Base-by-base conservation (phyloP, 2,888 invertebrate species). In the Catocala nupta region DNA sequence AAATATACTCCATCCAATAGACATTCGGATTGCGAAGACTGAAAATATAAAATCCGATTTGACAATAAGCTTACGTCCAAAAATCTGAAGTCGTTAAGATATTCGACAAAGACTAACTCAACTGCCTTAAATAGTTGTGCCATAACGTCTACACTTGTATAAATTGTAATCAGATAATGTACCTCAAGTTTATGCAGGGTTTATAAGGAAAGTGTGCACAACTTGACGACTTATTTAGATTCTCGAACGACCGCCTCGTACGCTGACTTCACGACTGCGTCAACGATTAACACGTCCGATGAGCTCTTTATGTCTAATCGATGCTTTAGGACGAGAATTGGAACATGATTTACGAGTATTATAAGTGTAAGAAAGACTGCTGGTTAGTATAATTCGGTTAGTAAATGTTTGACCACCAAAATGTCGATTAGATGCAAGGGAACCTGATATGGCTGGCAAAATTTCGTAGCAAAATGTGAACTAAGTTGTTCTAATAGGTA, bases 41-140 rank as follows among this genome's bases (percentile, higher is more conserved):
- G 90, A 90, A 78, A 71, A 67, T 65, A 79, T 71, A 71, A 63
- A 65, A 80, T 81, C 80, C 77, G 78, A 82, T 78, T 81, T 83
- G 89, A 90, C 90, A 90, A 90, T 90, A 90, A 88, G 78, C 64
- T 87, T 84, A 78, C 90, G 90, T 90, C 90, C 90, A 85, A 73
- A 85, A 72, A 60, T 49, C 55, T 16, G 55, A 65, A 65, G 50
- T 63, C 59, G 56, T 67, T 70, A 62, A 55, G 56, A 63, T 56
- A 56, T 60, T 61, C 54, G 47, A 68, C 56, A 51, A 52, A 51
- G 45, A 42, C 58, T 50, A 58, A 62, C 45, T 59, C 42, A 44
- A 62, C 52, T 62, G 65, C 55, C 65, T 65, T 65, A 53, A 42
- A 56, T 5, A 66, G 36, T 48, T 67, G 52, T 70, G 58, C 55